Conservation (phyloP, 2,113 vertebrate genomes). For the Sciurus niger region DNA sequence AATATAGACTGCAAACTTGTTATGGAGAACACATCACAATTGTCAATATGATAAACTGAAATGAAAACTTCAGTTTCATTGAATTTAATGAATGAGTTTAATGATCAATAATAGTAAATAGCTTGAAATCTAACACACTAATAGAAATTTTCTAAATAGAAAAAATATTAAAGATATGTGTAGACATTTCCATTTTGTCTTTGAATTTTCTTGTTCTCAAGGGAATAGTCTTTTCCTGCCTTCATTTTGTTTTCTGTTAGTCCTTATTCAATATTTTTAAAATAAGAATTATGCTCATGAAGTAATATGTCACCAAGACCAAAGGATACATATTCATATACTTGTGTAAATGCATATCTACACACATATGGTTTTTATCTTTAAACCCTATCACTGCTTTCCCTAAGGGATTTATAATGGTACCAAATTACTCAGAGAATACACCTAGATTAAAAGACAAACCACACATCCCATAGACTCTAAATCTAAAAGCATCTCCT, state of each 20-base stretch:
- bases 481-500: conserved; percentile 70
- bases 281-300: background rate
- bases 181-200: background rate
- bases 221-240: background rate
- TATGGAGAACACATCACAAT: background rate
- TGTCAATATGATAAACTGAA: background rate
- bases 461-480: conserved; percentile 34
- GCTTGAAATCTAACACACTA: background rate
- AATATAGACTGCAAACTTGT: background rate
- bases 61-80: background rate
- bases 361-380: background rate
- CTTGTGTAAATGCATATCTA: background rate
- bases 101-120: background rate
- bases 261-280: background rate
- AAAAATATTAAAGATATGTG: background rate
- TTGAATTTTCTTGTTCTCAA: background rate
- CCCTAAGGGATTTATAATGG: background rate
- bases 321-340: background rate
- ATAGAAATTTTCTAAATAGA: conserved; percentile 38
- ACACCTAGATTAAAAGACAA: conserved; percentile 63
- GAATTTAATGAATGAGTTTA: background rate
- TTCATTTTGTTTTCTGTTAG: background rate
- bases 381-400: conserved; percentile 24
- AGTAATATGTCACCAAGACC: background rate
- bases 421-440: background rate